Base-by-base conservation (phyloP, 1,140 invertebrate genomes). In the Drepana arcuata region DNA sequence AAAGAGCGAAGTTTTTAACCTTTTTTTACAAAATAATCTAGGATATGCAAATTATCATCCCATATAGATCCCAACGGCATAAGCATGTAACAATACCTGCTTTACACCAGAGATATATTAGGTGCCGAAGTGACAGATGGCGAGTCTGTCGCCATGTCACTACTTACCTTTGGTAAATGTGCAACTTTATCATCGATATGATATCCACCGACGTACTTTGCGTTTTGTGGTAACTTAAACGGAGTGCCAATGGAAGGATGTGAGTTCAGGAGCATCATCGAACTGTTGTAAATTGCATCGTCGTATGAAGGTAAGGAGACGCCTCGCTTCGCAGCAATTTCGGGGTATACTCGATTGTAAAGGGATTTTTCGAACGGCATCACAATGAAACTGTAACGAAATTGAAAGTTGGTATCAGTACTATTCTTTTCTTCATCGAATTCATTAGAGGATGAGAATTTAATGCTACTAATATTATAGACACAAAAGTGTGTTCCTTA, bases 181-280 rank as follows among this genome's bases (percentile, higher is more conserved):
- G 53, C 42, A 0, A 55, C 25, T 13, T 57, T 41, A 4, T 16
- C 35, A 16, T 58, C 54, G 4, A 70, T 57, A 28, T 73, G 69
- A 14, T 60, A 70, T 2, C 69, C 69, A 18, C 34, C 69, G n/a
- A 73, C 37, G 16, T 68, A 64, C 29, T 61, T 62, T 6, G 50
- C 51, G 26, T 58, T 73, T 23, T 64, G 59, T 4, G 70, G 64
- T 2, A 71, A 24, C 28, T 41, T 52, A 24, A 46, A 61, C 0
- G 60, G 34, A 2, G 48, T 54, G 5, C 62, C 66, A 7, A 62
- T 47, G 0, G 64, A 57, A 4, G 59, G 62, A 44, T 71, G 67
- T 0, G 62, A 60, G 14, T 66, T 70, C 1, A 66, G 2, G 0
- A 71, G 28, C 11, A 69, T 14, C 0, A 74, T 11, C 4, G 65